Evolutionary conservation across 2,888 invertebrate genomes (phyloP), one percentile per base, ranked within the genome.

Genomic region (Morinoia aosen): DNA sequence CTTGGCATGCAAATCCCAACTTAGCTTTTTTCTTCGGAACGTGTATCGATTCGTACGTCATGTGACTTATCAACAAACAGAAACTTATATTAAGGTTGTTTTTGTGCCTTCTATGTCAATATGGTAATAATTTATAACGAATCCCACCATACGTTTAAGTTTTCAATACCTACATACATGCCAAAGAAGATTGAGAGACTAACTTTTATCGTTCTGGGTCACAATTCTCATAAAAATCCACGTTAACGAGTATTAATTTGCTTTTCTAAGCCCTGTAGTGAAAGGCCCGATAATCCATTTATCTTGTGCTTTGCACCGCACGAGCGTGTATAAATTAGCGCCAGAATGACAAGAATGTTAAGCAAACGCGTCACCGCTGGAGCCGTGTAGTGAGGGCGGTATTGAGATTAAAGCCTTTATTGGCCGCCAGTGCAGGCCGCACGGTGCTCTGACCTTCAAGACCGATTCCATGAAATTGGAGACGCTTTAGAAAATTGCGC

Each of bases 381-480:
- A 76, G 76, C 7, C 16, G 76, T 33, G 76, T 33, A 76, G 16
- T 76, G 25, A 2, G 19, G 8, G 76, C 10, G 25, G 33, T 16
- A 76, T 76, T 33, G 76, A 76, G 76, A 76, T 76, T 76, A 33
- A 33, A 76, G 25, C 33, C 16, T 76, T 76, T 33, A 76, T 76
- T 76, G 76, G 33, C 76, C 8, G 76, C 33, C 16, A 33, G 16
- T 33, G 76, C 33, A 33, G 8, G 19, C 25, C 10, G 76, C 76
- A 25, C 76, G 19, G 33, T 2, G 76, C 76, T 76, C 76, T 76
- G 76, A 76, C 76, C 76, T 76, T 76, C 76, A 76, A 76, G 76
- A 76, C 76, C 76, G 33, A 76, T 76, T 76, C 76, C 76, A 76
- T 76, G 76, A 76, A 76, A 76, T 76, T 76, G 76, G 76, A 76